Percentiles rank a stretch among this genome's conserved stretches.
Evolutionary conservation across 2,113 vertebrate genomes (phyloP).

Genomic region (Pao palembangensis): DNA sequence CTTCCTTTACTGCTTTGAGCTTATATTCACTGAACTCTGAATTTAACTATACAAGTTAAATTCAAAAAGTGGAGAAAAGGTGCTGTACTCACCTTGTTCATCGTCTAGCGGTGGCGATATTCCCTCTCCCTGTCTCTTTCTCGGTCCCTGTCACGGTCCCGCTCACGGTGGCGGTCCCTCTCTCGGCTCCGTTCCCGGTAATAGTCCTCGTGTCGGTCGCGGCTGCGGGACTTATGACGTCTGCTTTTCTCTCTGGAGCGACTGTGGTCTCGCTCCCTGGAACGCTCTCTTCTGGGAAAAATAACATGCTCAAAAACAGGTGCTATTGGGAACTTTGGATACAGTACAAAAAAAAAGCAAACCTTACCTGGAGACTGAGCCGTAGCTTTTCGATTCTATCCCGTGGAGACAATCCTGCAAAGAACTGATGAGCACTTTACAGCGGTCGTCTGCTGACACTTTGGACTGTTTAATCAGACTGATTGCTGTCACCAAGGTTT

Average conservation of each 20-base stretch:
- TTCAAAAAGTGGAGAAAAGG: neutral
- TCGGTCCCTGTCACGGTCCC: constrained; percentile 89
- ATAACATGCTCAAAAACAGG: neutral
- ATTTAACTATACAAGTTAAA: neutral
- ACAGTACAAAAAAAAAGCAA: neutral
- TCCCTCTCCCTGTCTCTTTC: constrained; percentile 93
- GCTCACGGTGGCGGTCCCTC: constrained; percentile 90
- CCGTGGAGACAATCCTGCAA: constrained; percentile 98
- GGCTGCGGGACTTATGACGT: constrained; percentile 95
- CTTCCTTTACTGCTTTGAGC: too few species aligned
- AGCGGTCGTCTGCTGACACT: constrained; percentile 97
- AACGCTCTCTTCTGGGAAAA: constrained; percentile 90
- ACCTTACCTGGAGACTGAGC: constrained; percentile 85
- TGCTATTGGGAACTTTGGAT: neutral
- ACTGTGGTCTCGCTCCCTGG: constrained; percentile 97
- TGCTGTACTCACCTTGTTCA: constrained; percentile 78
- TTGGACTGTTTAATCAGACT: constrained; percentile 99
- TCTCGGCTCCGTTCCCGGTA: constrained; percentile 96
- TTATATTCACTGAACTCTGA: too few species aligned
- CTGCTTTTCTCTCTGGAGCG: constrained; percentile 95
- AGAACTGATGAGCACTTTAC: constrained; percentile 98
- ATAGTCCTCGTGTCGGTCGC: constrained; percentile 96
- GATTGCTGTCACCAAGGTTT: constrained; percentile 98
- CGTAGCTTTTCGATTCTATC: constrained; percentile 98
- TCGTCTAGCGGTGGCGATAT: constrained; percentile 88